Evolutionary conservation across 2,113 vertebrate species (phyloP), one percentile per base, ranked within the genome.

Genomic region (Hyperoodon ampullatus): DNA sequence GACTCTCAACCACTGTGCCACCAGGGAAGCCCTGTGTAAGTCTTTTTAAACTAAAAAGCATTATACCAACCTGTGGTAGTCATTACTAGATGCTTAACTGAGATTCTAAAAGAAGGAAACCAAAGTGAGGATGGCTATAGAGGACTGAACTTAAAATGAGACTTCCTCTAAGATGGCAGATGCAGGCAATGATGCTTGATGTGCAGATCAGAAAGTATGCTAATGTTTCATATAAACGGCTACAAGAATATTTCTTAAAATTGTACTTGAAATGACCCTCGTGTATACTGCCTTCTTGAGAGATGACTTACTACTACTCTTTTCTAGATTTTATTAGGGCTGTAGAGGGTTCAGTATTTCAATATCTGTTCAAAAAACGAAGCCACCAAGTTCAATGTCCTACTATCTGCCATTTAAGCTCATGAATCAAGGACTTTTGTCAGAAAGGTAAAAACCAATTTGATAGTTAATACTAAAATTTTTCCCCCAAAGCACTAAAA

Each of bases 1-100:
- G 47, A 50, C 47, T 50, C 47, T 50, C 47, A 50, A 50, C 13
- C 47, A 50, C 47, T 50, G 47, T 3, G 3, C 47, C 47, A 50
- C 2, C 47, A 50, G 47, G 47, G 47, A 50, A 50, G 12, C 12
- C 47, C 47, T 47, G 35, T 58, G 5, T 35, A 87, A 60, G 44
- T 88, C 58, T 78, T 93, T 91, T 84, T 16, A 84, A 85, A 68
- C 30, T 93, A 26, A 95, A 95, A 86, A 78, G 58, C n/a, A 84
- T 84, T 83, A 87, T 72, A 70, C 12, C 5, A 60, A 86, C 5
- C 13, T 44, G 78, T 50, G 10, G 55, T 66, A 53, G 75, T 88
- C 60, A 83, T 50, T 87, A 84, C 50, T 74, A 94, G 42, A 84
- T 18, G 26, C 4, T 68, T 93, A 95, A 77, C 12, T 63, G 72